Evolutionary conservation across 2,888 invertebrate genomes (phyloP).

Genomic region (Sceliomorpha sp.): DNA sequence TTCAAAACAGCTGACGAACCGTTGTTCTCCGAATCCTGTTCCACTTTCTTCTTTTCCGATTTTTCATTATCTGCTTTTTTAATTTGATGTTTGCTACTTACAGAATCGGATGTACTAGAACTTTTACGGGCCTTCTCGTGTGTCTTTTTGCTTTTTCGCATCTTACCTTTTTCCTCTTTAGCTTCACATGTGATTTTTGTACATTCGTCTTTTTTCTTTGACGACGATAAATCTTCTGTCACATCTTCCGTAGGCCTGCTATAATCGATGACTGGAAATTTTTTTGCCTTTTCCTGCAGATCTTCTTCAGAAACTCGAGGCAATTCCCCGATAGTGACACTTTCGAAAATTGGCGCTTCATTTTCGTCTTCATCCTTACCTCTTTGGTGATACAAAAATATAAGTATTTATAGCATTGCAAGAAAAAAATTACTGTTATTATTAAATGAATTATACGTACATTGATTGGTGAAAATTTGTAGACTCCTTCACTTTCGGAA

Average conservation of each 20-base stretch:
- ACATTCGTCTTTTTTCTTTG: conserved; percentile 59
- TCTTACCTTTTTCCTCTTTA: conserved; percentile 57
- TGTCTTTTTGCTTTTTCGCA: conserved; percentile 59
- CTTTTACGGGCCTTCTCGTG: conserved; percentile 57
- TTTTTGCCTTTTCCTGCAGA: conserved; percentile 69
- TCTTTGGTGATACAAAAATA: neutral
- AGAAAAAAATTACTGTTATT: neutral
- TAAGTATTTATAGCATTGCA: neutral
- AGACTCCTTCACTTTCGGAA: conserved; percentile 17
- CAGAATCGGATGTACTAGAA: conserved; percentile 49
- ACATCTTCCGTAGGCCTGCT: conserved; percentile 61
- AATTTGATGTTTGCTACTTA: conserved; percentile 30
- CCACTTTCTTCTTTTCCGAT: conserved; percentile 25
- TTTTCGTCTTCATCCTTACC: conserved; percentile 72
- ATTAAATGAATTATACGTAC: conserved; percentile 4
- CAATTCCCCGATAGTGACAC: conserved; percentile 69
- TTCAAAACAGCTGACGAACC: conserved; percentile 1
- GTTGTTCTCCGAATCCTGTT: conserved; percentile 23
- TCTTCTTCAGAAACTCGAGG: conserved; percentile 67
- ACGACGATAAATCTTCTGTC: conserved; percentile 61
- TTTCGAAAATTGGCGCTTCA: conserved; percentile 71
- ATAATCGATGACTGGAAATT: conserved; percentile 70
- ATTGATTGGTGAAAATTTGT: conserved; percentile 30
- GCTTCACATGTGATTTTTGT: conserved; percentile 59
- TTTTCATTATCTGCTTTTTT: conserved; percentile 10